A percentile compares a stretch with the other conserved stretches of the same genome.
phyloP scores from a whole-genome alignment of 2,113 vertebrate species.

The Bubo scandiacus region DNA sequence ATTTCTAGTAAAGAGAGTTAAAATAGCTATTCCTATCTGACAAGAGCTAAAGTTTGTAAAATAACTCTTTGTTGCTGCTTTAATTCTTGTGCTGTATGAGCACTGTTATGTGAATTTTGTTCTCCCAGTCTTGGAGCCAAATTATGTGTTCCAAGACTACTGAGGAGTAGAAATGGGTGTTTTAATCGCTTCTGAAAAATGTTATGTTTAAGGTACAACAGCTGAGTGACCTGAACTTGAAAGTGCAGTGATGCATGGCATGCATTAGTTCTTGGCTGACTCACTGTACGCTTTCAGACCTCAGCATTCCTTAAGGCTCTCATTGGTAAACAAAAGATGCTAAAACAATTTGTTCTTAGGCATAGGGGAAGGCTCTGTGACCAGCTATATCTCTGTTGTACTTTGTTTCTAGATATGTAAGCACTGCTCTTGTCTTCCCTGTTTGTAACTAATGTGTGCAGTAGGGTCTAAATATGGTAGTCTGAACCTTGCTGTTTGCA shows the following conservation, averaged over 20 bases:
- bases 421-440: background rate
- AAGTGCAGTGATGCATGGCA: background rate
- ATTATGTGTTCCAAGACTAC: background rate
- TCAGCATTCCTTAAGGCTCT: background rate
- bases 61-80: background rate
- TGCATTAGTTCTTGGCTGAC: background rate
- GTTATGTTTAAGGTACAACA: background rate
- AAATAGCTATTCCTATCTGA: background rate
- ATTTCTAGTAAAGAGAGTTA: background rate
- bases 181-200: background rate
- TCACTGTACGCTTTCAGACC: accelerated
- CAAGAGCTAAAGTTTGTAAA: background rate
- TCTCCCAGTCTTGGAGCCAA: background rate
- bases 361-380: background rate
- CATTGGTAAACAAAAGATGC: background rate
- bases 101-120: background rate
- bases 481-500: background rate
- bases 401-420: background rate
- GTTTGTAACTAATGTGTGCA: background rate
- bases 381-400: background rate
- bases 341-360: background rate
- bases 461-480: background rate
- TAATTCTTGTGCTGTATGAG: background rate
- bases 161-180: background rate
- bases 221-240: background rate